Base-by-base conservation (phyloP, 2,113 vertebrate genomes). In the Nothocercus nigrocapillus region DNA sequence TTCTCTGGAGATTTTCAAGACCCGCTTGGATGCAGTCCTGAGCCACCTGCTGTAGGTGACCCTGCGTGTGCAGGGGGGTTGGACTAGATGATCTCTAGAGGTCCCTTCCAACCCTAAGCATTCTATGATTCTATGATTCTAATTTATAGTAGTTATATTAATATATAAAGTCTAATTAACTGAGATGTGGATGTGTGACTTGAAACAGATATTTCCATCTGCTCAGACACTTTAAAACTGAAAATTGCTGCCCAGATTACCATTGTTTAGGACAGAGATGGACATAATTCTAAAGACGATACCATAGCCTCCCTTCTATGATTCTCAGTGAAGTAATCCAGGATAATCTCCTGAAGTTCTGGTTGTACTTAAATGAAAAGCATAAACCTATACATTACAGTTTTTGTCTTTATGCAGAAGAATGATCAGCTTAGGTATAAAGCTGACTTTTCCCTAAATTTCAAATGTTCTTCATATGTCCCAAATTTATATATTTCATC, bases 241-340 rank as follows among this genome's bases (percentile, higher is more conserved):
- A 76, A 30, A 66, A 64, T 56, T 42, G 28, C 17, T 83, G 30
- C 6, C 5, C 2, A 59, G 19, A 49, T 77, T 64, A 61, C 45
- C 3, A 1, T 0, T 86, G 36, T 38, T 27, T 2, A 2, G 8
- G 30, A 61, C 38, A 89, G 7, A 25, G 38, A 34, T 25, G 3
- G 8, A 42, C 5, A 27, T 27, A 11, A 28, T 40, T 38, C 24
- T 59, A 82, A 83, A 59, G 19, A 58, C 53, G 5, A 24, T 45
- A 54, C 5, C 9, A 25, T 42, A 82, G 21, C 2, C 17, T 64
- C 4, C 75, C 10, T 11, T 1, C 56, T 68, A 36, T 0, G 1
- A 70, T 34, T 51, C 4, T 42, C 88, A 88, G 70, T 2, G 49
- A 74, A 54, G 45, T 63, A 63, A 81, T 75, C 5, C 17, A 36